Evolutionary conservation across 2,888 invertebrate genomes (phyloP).

Genomic region (Pardosa pseudoannulata): DNA sequence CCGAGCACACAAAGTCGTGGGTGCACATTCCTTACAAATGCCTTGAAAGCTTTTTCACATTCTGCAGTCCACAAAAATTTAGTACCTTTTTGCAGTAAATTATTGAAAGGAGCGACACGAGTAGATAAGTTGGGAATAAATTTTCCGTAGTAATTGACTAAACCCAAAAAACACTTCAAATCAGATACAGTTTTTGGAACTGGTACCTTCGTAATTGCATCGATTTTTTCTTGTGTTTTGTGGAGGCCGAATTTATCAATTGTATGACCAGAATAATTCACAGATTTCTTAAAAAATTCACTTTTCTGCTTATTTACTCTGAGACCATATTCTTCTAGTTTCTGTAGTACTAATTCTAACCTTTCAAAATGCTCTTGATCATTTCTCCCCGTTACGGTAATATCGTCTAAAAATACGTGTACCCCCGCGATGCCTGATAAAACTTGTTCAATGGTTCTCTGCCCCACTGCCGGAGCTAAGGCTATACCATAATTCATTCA

Average conservation of each 20-base stretch:
- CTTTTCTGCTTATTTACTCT: slow-evolving; percentile 6
- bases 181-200: slow-evolving; percentile 52
- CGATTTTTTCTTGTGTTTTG: slow-evolving; percentile 52
- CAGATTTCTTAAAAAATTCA: slow-evolving; percentile 27
- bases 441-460: slow-evolving; percentile 34
- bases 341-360: slow-evolving; percentile 17
- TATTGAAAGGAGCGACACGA: slow-evolving; percentile 36
- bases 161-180: slow-evolving; percentile 39
- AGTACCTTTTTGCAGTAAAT: slow-evolving; percentile 32
- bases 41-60: slow-evolving; percentile 30
- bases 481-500: slow-evolving; percentile 76
- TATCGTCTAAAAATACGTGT: slow-evolving; percentile 28
- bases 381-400: slow-evolving; percentile 28
- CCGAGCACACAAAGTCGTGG: no score
- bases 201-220: slow-evolving; percentile 52
- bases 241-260: slow-evolving; percentile 39
- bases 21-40: no score
- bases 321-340: slow-evolving; percentile 5
- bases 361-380: slow-evolving; percentile 30
- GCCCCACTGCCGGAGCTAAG: slow-evolving; percentile 76
- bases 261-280: slow-evolving; percentile 28
- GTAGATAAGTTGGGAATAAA: slow-evolving; percentile 43
- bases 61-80: slow-evolving; percentile 30
- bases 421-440: slow-evolving; percentile 24
- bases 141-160: slow-evolving; percentile 44